phyloP scores from a whole-genome alignment of 2,888 invertebrate species.

The Torymus aiolomorphi region DNA sequence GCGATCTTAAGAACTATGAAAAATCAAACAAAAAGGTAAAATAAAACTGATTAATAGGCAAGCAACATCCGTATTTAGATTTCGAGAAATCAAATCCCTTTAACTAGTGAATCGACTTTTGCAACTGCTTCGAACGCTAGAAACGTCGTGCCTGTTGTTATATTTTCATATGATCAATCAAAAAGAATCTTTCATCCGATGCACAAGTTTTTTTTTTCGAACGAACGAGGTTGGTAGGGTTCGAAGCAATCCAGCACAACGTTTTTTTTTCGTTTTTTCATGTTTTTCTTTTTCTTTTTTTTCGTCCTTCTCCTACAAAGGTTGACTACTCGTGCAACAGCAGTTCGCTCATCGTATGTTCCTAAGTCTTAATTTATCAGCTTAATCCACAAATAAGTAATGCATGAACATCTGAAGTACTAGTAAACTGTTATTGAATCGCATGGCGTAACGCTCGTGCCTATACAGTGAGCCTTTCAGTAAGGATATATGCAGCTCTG shows the following conservation, averaged over 20 bases:
- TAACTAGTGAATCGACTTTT: constrained; percentile 42
- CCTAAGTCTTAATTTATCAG: constrained; percentile 31
- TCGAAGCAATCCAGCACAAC: constrained; percentile 24
- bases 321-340: constrained; percentile 39
- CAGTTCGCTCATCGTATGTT: constrained; percentile 25
- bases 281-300: constrained; percentile 4
- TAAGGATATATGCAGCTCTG: constrained; percentile 18
- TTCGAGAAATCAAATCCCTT: constrained; percentile 51
- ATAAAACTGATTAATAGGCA: constrained; percentile 52
- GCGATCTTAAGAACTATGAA: constrained; percentile 55
- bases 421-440: constrained; percentile 30
- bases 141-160: constrained; percentile 6
- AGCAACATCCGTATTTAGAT: constrained; percentile 45
- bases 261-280: constrained; percentile 24
- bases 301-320: constrained; percentile 7
- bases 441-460: constrained; percentile 12
- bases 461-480: constrained; percentile 24
- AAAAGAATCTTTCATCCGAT: background rate
- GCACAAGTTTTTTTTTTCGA: background rate
- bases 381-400: constrained; percentile 39
- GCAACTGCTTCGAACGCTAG: constrained; percentile 38
- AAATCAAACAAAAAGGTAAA: constrained; percentile 43
- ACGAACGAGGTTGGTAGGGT: constrained; percentile 20
- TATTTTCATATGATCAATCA: background rate
- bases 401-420: constrained; percentile 20